Evolutionary conservation across 64 coral and sea anemone genomes (phyloP).

Genomic region (Pocillopora verrucosa): DNA sequence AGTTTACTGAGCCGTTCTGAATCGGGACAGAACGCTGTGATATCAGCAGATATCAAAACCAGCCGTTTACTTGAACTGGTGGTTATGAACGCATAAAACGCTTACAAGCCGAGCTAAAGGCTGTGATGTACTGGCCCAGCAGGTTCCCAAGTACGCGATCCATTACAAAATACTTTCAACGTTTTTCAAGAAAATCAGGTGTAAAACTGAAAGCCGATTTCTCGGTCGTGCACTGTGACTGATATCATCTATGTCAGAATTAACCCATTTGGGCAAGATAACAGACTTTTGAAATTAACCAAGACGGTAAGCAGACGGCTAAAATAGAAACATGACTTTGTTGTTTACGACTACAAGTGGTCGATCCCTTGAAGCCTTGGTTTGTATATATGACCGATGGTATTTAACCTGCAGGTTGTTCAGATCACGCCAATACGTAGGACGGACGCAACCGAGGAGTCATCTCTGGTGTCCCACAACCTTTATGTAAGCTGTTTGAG

Average conservation of each 20-base stretch:
- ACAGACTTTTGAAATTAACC: background rate
- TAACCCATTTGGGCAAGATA: background rate
- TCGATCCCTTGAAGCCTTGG: background rate
- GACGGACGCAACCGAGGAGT: background rate
- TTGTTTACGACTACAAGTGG: background rate
- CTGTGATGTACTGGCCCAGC: background rate
- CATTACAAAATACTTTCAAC: constrained; percentile 17
- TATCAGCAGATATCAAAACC: constrained; percentile 26
- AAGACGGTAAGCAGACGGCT: constrained; percentile 44
- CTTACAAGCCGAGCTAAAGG: background rate
- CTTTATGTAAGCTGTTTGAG: background rate
- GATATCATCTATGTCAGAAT: background rate
- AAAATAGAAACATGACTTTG: background rate
- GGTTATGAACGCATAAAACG: background rate
- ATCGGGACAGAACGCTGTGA: background rate
- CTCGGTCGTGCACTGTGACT: background rate
- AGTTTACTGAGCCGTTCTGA: background rate
- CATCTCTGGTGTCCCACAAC: background rate
- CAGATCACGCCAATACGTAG: constrained; percentile 2
- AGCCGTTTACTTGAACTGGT: constrained; percentile 9
- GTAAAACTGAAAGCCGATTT: background rate
- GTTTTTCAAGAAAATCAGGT: constrained; percentile 35
- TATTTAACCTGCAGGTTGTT: constrained; percentile 40
- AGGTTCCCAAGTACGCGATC: constrained; percentile 6
- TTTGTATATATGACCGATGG: constrained; percentile 8